Base-by-base conservation (phyloP, 2,113 vertebrate genomes). In the Toxotes jaculatrix region DNA sequence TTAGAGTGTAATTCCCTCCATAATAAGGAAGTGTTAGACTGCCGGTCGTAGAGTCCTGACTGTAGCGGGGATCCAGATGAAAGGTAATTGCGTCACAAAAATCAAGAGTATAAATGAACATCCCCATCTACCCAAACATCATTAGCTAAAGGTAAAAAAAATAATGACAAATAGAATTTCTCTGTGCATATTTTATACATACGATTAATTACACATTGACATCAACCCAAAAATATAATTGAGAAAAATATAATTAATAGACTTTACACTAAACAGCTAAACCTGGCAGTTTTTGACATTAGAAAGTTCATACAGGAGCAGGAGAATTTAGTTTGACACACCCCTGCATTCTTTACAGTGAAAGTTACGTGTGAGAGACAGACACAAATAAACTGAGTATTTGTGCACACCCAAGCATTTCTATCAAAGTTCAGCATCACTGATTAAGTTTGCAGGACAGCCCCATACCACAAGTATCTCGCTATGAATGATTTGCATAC, bases 261-360 rank as follows among this genome's bases (percentile, higher is more conserved):
- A 12, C 8, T 13, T 8, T 8, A 43, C 42, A 7, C 42, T n/a
- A n/a, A n/a, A n/a, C 12, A 13, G 10, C 10, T 43, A 13, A 43
- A 43, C 42, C 57, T 19, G 57, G 27, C 27, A 27, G 27, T 27
- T 14, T 32, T 60, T 31, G 34, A 4, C 45, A 31, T 36, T 56
- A 21, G 21, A 65, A 47, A 0, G 51, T 68, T 59, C 56, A 2
- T 47, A 40, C 10, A 1, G 4, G 0, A 45, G 3, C 32, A n/a
- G 17, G 8, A 64, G 36, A 45, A 14, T 21, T 77, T 64, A 38
- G 9, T 47, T 3, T 38, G 75, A 70, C 68, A 74, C 85, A 82
- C 68, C 79, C 0, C 0, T 65, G n/a, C 43, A 69, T 74, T 83
- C 55, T 62, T 55, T 23, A 12, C 0, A 57, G 68, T 13, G 1